Percentiles rank a stretch among this genome's conserved stretches.
Conservation (phyloP, 2,888 invertebrate species). For the Amphipyra berbera region DNA sequence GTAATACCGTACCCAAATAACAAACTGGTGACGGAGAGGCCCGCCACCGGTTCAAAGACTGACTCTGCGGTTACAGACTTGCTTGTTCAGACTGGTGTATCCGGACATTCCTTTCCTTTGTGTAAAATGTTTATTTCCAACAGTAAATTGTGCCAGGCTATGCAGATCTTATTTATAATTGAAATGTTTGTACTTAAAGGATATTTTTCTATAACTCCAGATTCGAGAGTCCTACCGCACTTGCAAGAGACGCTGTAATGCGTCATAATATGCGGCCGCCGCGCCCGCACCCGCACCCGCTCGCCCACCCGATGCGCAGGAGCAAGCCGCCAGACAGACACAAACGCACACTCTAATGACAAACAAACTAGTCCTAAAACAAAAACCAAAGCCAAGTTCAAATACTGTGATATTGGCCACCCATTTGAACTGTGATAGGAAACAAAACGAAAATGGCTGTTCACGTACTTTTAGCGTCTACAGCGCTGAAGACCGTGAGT, state of each 20-base stretch:
- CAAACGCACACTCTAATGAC: constrained; percentile 56
- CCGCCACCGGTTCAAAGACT: too few species aligned
- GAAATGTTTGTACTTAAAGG: background rate
- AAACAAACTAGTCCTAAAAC: constrained; percentile 67
- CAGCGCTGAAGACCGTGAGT: constrained; percentile 94
- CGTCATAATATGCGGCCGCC: constrained; percentile 80
- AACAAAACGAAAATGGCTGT: constrained; percentile 91
- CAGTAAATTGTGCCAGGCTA: too few species aligned
- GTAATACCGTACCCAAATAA: too few species aligned
- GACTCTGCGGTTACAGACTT: too few species aligned
- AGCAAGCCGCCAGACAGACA: constrained; percentile 84
- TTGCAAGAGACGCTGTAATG: constrained; percentile 68
- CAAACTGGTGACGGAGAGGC: too few species aligned
- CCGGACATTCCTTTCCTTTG: too few species aligned
- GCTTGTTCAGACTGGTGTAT: too few species aligned
- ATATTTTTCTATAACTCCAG: constrained; percentile 65
- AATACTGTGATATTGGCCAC: constrained; percentile 58
- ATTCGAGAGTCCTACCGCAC: constrained; percentile 60
- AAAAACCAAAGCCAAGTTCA: constrained; percentile 67
- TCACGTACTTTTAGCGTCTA: constrained; percentile 93
- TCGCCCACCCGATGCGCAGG: constrained; percentile 74
- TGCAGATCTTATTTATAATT: too few species aligned
- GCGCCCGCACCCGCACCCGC: constrained; percentile 56
- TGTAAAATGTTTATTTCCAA: too few species aligned
- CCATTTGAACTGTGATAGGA: constrained; percentile 53